These are phyloP conservation scores for Pipistrellus pipistrellus DNA, from an alignment of 2,797 vertebrate species.

Conservation along the genomic window DNA sequence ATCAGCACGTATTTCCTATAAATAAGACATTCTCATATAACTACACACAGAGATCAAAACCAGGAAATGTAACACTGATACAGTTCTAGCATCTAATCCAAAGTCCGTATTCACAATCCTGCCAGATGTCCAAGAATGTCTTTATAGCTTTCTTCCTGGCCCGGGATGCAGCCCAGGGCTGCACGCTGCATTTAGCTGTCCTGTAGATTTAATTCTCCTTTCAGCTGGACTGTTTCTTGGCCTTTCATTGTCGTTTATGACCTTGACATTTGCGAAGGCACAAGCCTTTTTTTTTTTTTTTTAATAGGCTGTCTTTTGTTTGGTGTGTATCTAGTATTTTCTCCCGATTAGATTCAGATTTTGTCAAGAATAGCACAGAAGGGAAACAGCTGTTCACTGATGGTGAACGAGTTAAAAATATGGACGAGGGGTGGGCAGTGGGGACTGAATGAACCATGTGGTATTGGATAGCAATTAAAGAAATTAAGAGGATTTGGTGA, in stretches of 20 bases:
- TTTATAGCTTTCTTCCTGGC: neutral
- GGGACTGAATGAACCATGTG: fast-evolving
- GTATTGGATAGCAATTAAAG: neutral
- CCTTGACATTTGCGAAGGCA: neutral
- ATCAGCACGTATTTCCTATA: neutral
- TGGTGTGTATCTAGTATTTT: neutral
- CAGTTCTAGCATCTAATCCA: neutral
- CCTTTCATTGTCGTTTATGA: neutral
- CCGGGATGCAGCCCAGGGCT: no score
- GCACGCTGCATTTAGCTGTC: fast-evolving
- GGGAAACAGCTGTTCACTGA: neutral
- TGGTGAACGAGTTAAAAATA: fast-evolving
- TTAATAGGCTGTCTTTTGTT: neutral
- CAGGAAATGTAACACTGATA: neutral
- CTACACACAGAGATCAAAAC: neutral
- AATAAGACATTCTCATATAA: neutral
- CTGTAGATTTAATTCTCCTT: neutral
- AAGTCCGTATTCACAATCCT: neutral
- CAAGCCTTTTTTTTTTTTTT: neutral
- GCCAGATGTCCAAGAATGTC: neutral
- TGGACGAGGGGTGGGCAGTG: no score
- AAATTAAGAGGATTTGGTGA: neutral
- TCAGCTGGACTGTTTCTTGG: neutral
- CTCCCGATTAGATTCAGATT: neutral
- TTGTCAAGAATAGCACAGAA: neutral